Base-by-base conservation (phyloP, 1,140 invertebrate species). In the Scylla paramamosain region DNA sequence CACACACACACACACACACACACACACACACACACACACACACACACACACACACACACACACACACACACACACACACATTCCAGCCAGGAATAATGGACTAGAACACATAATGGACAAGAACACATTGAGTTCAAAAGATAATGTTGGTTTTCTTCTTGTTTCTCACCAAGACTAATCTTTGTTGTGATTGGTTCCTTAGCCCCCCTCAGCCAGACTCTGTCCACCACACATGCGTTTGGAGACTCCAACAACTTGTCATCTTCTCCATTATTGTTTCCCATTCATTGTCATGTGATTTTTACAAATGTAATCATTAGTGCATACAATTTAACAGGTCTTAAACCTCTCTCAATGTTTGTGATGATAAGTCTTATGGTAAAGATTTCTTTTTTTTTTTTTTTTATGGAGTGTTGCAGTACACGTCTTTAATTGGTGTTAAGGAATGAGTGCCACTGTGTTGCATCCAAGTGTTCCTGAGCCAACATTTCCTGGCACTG, bases 1-100 rank as follows among this genome's bases (percentile, higher is more conserved):
- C 87, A 89, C 32, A n/a, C 87, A 89, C 87, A 89, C 32, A 87
- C 25, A 87, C 84, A 87, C 84, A 83, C 82, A 83, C 82, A 83
- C 25, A 83, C 82, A 83, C 82, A 83, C 82, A 83, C 46, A 48
- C 46, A 48, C 46, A 48, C 46, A 48, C 46, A 48, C 46, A 48
- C 46, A 16, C 29, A 87, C 84, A 31, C 84, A 87, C 84, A 87
- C 84, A 87, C 29, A 87, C 25, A 87, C 84, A 87, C 84, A 83
- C 82, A 83, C 82, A 83, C 25, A 83, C 82, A 83, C 82, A 83
- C 82, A 83, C 87, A 89, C 87, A 89, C 32, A 14, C 20, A 25
- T 3, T 67, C 59, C 59, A 14, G 59, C 59, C 46, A 48, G 46
- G 46, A 14, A 14, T 48, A 14, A n/a, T 52, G 48, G 6, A 10